Base-by-base conservation (phyloP, 2,888 invertebrate species). In the Volucella bombylans region DNA sequence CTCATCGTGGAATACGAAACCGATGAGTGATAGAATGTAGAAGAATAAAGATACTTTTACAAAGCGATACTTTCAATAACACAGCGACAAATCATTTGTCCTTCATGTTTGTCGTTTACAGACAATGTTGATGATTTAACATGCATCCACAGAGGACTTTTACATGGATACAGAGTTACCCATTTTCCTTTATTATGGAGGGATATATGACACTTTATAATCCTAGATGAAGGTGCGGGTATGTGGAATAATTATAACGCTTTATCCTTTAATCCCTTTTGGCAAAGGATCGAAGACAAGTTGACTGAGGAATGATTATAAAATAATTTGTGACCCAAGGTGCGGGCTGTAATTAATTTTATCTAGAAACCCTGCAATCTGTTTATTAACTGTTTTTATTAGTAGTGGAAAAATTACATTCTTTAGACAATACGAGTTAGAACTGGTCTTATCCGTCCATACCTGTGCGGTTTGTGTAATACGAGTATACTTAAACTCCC, bases 51-150 rank as follows among this genome's bases (percentile, higher is more conserved):
- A 74, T 59, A 59, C 45, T 69, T 43, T 78, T 78, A 64, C 4
- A 78, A 64, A 64, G 69, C 77, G 38, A 72, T 72, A 72, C 78
- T 67, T 61, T 72, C 82, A 77, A 77, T 78, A 72, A 55, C 78
- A 78, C 54, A 49, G 47, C 31, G 47, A 50, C 55, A 71, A 78
- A 72, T 61, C 65, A 72, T 67, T 78, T 62, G 49, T 67, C 72
- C 59, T 49, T 55, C 61, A 50, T 69, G 45, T 69, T 62, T 47
- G 38, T 31, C 31, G 6, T 1, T 31, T 31, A 31, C 31, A 49
- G 55, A 69, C 55, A 64, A 64, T 69, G 62, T 45, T 14, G 18
- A 12, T 49, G 41, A 54, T 31, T 6, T 31, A n/a, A 18, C 15
- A 39, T 73, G 43, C 38, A 39, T 57, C 18, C 49, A 49, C 57